Evolutionary conservation across 2,888 invertebrate species (phyloP), one percentile per base, ranked within the genome.

Genomic region (Drosophila nr. perissopoda): DNA sequence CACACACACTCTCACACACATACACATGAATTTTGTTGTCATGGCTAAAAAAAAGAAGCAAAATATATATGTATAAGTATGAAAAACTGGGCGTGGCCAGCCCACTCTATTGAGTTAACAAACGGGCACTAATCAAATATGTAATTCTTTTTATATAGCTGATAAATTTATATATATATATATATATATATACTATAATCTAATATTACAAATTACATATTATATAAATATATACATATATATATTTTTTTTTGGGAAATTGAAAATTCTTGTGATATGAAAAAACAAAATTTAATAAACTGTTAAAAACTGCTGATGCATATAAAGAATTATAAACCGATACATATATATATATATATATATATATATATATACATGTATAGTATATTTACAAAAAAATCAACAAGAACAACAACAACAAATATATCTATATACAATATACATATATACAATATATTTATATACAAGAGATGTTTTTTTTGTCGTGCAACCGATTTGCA

Each of bases 191-290:
- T 40, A 40, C n/a, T 48, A 16, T 36, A 53, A 52, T 29, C 33
- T 60, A 48, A 66, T 57, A 70, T 54, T 61, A 58, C 13, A 33
- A 8, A n/a, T 21, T 21, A 21, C 21, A 21, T 8, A 62, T 53
- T 57, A 53, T 45, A 42, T 54, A 59, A 18, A 64, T 56, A 58
- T 54, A 64, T 49, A 64, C 45, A 62, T 25, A 57, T 52, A 61
- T 38, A 61, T 74, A 62, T 34, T 84, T 85, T 83, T 87, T 80
- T 81, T 88, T 73, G 73, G 69, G 63, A 83, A 88, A 89, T 83
- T 87, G 87, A 89, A 90, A 90, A 90, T 89, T 90, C 89, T 90
- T 87, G 87, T 87, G 87, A 87, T 87, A 87, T 90, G 68, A 79
- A 83, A 79, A 84, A 79, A 85, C 80, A 89, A 87, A 87, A 89